Evolutionary conservation across 2,888 invertebrate genomes (phyloP).

Genomic region (Hymenopus coronatus): DNA sequence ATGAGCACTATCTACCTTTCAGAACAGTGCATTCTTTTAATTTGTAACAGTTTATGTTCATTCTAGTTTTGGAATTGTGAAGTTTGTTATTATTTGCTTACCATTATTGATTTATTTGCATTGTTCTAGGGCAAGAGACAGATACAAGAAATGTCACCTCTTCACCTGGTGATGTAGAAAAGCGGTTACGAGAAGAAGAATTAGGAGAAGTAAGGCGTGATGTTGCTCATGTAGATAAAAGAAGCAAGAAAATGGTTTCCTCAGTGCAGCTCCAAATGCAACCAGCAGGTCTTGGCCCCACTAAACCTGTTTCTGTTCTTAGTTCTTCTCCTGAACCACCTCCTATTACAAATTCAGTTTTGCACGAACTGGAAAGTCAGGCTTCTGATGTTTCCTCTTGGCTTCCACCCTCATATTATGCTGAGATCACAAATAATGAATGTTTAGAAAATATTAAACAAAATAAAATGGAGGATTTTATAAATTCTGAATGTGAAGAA

Average conservation of each 20-base stretch:
- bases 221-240: constrained; percentile 33
- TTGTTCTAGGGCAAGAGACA: constrained; percentile 9
- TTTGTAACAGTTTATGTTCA: no score
- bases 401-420: constrained; percentile 24
- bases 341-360: constrained; percentile 43
- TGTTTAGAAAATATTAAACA: neutral
- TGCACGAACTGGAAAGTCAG: constrained; percentile 44
- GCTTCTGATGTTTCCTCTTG: neutral
- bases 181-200: constrained; percentile 33
- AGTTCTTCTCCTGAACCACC: neutral
- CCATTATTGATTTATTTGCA: neutral
- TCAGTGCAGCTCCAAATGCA: constrained; percentile 62
- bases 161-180: constrained; percentile 23
- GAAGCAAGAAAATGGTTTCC: constrained; percentile 51
- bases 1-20: no score
- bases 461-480: neutral
- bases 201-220: constrained; percentile 29
- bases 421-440: constrained; percentile 22
- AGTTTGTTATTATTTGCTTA: neutral
- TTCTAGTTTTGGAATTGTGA: no score
- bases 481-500: neutral
- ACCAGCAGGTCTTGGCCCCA: constrained; percentile 53
- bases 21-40: no score
- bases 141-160: neutral
- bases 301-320: constrained; percentile 8